These are phyloP conservation scores for Agrochola lychnidis DNA, from an alignment of 2,888 invertebrate species.

Conservation along the genomic window DNA sequence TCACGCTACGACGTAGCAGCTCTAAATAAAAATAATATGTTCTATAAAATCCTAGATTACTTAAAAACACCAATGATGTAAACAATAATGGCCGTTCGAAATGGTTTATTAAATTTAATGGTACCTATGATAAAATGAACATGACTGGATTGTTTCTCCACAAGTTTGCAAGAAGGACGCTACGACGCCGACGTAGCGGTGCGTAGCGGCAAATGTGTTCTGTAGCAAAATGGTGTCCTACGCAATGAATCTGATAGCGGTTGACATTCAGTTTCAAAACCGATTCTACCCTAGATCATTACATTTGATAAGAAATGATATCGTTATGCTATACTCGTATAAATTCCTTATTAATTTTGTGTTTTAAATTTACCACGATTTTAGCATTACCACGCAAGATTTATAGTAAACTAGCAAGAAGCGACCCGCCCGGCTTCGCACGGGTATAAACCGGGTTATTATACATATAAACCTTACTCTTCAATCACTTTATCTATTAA, in stretches of 20 bases:
- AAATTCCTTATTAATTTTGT: not conserved
- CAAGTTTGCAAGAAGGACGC: not conserved
- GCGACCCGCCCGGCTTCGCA: too few species aligned
- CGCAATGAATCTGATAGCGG: not conserved
- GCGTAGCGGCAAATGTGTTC: not conserved
- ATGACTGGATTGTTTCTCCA: not conserved
- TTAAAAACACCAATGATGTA: not conserved
- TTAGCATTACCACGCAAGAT: not conserved
- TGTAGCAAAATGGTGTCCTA: not conserved
- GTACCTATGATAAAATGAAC: not conserved
- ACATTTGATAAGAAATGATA: not conserved
- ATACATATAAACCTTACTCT: too few species aligned
- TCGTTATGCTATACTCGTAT: not conserved
- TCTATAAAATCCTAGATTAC: not conserved
- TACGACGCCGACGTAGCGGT: slow-evolving; percentile 20
- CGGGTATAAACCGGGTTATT: too few species aligned
- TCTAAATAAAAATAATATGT: not conserved
- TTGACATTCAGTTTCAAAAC: not conserved
- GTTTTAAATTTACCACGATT: not conserved
- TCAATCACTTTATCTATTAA: too few species aligned
- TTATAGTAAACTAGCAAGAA: too few species aligned
- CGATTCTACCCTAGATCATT: not conserved
- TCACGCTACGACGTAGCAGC: slow-evolving; percentile 6
- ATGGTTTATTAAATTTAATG: not conserved
- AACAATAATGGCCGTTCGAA: not conserved